Base-by-base conservation (phyloP, 2,797 vertebrate genomes). In the Pangasius macronema region DNA sequence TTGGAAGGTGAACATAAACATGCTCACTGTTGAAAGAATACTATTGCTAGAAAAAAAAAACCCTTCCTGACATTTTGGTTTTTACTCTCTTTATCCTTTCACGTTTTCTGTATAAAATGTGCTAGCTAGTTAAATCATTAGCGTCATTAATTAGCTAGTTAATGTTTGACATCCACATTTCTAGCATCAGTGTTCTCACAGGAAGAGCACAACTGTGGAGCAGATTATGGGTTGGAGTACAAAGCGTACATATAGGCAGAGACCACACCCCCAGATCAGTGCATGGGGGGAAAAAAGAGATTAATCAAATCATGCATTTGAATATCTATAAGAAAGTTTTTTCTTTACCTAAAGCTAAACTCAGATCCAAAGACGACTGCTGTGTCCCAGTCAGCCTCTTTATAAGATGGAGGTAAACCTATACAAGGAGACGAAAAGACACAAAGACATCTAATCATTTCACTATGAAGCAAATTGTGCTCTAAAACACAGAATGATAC, bases 321-420 rank as follows among this genome's bases (percentile, higher is more conserved):
- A 55, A 84, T 39, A 39, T 39, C 10, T 24, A 83, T 20, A 36
- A 67, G 22, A 79, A 77, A 30, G 6, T 51, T 30, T 75, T 63
- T 39, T 30, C 76, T 85, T 87, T 90, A 96, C 98, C 97, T 96
- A 91, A 94, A 93, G 87, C 95, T 93, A 9, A 94, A 94, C 90
- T 97, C 96, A 0, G 94, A 89, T 0, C 97, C 96, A 88, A 96
- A 96, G 89, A 96, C 90, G 0, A 95, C 92, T 55, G 92, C 93
- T 0, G 95, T 95, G 91, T 98, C 96, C 93, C 96, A 95, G 91
- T 95, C 93, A 83, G 92, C 33, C 0, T 94, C 95, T 0, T 92
- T 87, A 86, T 91, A 83, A 83, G 77, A 76, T 86, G 70, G 83
- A 87, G 33, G 88, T 88, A 79, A 85, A 84, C 84, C 92, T 94